These are phyloP conservation scores for Plemyria rubiginata DNA, from an alignment of 2,888 invertebrate species.

Conservation along the genomic window DNA sequence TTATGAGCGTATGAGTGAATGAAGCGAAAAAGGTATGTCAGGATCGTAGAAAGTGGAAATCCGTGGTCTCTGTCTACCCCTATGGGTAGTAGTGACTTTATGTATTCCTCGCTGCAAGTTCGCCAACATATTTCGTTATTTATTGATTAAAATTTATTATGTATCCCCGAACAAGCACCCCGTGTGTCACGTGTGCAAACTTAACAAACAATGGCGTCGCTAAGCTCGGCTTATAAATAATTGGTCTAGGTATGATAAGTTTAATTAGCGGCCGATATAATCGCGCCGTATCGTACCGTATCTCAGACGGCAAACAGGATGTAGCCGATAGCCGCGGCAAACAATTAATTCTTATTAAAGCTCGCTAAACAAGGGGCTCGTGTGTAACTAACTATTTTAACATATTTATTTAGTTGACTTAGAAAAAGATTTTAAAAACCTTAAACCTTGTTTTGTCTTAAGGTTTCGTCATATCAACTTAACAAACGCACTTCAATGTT, in stretches of 20 bases:
- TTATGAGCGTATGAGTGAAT: too few species aligned
- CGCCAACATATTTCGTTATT: too few species aligned
- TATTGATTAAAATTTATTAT: too few species aligned
- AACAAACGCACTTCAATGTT: too few species aligned
- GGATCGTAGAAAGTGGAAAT: too few species aligned
- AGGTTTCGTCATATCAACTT: too few species aligned
- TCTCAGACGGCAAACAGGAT: constrained; percentile 67
- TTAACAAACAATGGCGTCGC: constrained; percentile 74
- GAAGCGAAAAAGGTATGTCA: too few species aligned
- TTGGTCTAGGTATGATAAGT: constrained; percentile 74
- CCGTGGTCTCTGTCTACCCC: too few species aligned
- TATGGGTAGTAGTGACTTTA: too few species aligned
- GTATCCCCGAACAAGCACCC: background rate
- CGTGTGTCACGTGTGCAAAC: constrained; percentile 54
- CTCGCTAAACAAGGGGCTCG: constrained; percentile 43
- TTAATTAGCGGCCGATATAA: constrained; percentile 76
- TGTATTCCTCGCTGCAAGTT: too few species aligned
- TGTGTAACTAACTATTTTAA: constrained; percentile 34
- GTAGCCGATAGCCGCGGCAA: constrained; percentile 49
- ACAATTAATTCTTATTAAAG: constrained; percentile 55
- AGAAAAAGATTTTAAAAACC: too few species aligned
- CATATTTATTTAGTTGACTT: background rate
- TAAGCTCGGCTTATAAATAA: constrained; percentile 79
- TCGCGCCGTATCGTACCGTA: constrained; percentile 68
- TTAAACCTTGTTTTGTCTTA: too few species aligned